A percentile compares a stretch with the other conserved stretches of the same genome.
Conservation (phyloP, 2,888 invertebrate genomes). For the Amitus sp. region DNA sequence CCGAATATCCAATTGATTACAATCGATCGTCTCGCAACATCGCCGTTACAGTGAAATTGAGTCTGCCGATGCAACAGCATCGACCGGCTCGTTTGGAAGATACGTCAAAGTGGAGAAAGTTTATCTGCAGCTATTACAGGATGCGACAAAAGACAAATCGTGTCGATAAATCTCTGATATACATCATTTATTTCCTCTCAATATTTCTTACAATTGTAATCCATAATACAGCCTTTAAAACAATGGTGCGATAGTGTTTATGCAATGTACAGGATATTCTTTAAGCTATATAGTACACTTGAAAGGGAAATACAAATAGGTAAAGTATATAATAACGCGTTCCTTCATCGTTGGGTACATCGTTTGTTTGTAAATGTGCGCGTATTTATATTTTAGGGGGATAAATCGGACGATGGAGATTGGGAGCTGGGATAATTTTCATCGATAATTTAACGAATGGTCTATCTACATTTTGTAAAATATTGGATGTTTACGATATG, state of each 20-base stretch:
- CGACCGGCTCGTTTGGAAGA: too few relatives aligned
- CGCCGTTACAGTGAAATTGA: too few relatives aligned
- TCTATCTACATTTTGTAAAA: conserved; percentile 66
- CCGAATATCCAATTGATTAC: too few relatives aligned
- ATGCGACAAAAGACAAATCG: conserved; percentile 47
- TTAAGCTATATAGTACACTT: conserved; percentile 64
- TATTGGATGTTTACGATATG: conserved; percentile 66
- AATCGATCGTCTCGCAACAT: too few relatives aligned
- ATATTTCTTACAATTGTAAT: conserved; percentile 62
- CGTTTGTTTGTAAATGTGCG: too few relatives aligned
- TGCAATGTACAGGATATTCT: conserved; percentile 66
- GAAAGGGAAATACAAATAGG: conserved; percentile 63
- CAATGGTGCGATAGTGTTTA: conserved; percentile 63
- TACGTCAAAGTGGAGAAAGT: conserved; percentile 36
- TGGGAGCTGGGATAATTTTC: conserved; percentile 21
- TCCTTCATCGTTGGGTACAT: conserved; percentile 56
- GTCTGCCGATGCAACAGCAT: too few relatives aligned
- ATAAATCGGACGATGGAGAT: too few relatives aligned
- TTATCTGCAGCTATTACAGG: conserved; percentile 38
- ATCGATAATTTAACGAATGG: conserved; percentile 49
- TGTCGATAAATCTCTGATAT: conserved; percentile 54
- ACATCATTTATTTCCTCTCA: conserved; percentile 61
- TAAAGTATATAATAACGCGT: conserved; percentile 59
- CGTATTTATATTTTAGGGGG: too few relatives aligned
- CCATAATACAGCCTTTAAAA: conserved; percentile 62